phyloP scores from a whole-genome alignment of 2,113 vertebrate species.

The Lophochroa leadbeateri region DNA sequence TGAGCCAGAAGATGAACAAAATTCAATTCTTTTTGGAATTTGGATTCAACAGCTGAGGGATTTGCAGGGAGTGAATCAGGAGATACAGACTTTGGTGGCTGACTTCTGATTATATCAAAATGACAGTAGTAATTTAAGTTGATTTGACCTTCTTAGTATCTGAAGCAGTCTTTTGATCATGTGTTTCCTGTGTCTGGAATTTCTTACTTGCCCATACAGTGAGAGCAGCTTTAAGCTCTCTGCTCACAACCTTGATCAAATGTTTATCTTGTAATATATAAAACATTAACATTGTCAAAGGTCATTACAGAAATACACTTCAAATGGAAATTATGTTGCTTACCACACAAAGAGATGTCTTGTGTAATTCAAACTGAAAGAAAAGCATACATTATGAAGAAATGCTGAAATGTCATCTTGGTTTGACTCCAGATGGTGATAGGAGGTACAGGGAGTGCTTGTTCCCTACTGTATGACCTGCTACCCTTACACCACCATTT shows the following conservation, averaged over 20 bases:
- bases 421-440: neutral
- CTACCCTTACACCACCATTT: neutral
- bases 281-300: slow-evolving; percentile 10
- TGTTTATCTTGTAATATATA: slow-evolving; percentile 12
- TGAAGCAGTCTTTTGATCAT: neutral
- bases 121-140: neutral
- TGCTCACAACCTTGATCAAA: neutral
- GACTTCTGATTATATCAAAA: neutral
- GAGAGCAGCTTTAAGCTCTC: neutral
- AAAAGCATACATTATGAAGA: neutral
- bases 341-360: slow-evolving; percentile 11
- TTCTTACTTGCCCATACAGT: neutral
- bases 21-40: neutral
- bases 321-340: slow-evolving; percentile 9
- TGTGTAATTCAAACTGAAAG: neutral
- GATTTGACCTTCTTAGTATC: neutral
- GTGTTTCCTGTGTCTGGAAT: neutral
- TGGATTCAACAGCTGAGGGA: neutral
- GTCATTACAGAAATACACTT: slow-evolving; percentile 8
- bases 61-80: neutral
- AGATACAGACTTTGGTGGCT: neutral
- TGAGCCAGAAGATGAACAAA: neutral
- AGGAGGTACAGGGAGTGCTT: neutral
- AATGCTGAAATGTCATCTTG: slow-evolving; percentile 2
- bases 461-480: neutral